Evolutionary conservation across 2,113 vertebrate genomes (phyloP).

Genomic region (Gracilinanus agilis): DNA sequence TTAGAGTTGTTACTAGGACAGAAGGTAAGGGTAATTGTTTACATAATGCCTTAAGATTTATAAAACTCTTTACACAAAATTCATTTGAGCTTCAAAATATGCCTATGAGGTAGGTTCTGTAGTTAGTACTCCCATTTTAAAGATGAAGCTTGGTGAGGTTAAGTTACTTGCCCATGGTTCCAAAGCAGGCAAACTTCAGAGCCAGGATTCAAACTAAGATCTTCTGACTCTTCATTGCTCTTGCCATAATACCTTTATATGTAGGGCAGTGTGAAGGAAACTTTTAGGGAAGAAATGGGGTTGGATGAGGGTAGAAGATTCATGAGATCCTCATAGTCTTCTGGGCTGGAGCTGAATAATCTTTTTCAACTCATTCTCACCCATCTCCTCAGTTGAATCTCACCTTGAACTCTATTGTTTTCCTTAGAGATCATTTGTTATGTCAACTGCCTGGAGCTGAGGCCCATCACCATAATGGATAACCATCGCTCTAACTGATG

Average conservation of each 20-base stretch:
- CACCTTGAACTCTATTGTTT: not conserved
- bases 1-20: too few relatives aligned
- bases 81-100: not conserved
- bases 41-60: not conserved
- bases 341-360: not conserved
- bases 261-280: not conserved
- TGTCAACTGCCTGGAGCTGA: not conserved
- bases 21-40: not conserved
- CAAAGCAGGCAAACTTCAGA: not conserved
- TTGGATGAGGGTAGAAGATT: not conserved
- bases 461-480: too few relatives aligned
- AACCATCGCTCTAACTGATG: not conserved
- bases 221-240: not conserved
- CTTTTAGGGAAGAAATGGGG: not conserved
- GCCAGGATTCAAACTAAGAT: not conserved
- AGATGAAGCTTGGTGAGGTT: not conserved
- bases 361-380: not conserved
- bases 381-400: not conserved
- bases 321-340: not conserved
- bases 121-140: not conserved
- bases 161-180: not conserved
- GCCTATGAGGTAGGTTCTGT: not conserved
- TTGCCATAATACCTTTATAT: not conserved
- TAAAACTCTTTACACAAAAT: not conserved
- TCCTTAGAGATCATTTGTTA: not conserved